phyloP scores from a whole-genome alignment of 2,113 vertebrate genomes.

The Numenius arquata region DNA sequence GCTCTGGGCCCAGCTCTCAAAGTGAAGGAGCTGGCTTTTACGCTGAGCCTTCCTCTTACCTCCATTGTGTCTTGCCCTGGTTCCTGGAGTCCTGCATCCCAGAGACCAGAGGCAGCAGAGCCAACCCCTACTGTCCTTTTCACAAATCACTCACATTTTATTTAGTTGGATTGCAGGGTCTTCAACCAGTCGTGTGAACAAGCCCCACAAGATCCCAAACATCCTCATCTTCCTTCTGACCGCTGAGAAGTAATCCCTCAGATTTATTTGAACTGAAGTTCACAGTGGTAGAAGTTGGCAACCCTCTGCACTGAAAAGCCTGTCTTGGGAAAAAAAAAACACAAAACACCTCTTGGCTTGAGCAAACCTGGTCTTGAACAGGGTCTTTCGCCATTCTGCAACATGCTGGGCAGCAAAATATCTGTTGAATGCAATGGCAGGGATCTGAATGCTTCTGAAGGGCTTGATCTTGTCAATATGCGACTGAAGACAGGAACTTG shows the following conservation, averaged over 20 bases:
- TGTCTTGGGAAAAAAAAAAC: not conserved
- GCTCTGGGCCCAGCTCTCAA: not conserved
- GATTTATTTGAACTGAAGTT: not conserved
- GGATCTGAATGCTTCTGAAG: not conserved
- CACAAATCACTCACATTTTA: not conserved
- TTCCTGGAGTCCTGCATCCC: not conserved
- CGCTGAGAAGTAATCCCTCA: not conserved
- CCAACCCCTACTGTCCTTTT: not conserved
- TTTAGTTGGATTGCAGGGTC: not conserved
- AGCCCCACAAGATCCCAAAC: not conserved
- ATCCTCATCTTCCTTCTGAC: not conserved
- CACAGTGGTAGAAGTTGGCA: not conserved
- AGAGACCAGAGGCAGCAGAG: not conserved
- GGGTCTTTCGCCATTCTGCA: not conserved
- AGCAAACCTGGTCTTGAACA: not conserved
- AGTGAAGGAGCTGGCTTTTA: not conserved
- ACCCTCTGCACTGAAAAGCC: not conserved
- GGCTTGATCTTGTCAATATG: not conserved
- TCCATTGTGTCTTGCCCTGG: not conserved
- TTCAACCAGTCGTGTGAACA: not conserved
- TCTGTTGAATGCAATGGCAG: not conserved
- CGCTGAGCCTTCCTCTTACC: not conserved
- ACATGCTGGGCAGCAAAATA: not conserved
- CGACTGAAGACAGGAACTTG: not conserved
- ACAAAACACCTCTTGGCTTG: accelerated